Conservation (phyloP, 2,888 invertebrate species). For the Microctonus brassicae region DNA sequence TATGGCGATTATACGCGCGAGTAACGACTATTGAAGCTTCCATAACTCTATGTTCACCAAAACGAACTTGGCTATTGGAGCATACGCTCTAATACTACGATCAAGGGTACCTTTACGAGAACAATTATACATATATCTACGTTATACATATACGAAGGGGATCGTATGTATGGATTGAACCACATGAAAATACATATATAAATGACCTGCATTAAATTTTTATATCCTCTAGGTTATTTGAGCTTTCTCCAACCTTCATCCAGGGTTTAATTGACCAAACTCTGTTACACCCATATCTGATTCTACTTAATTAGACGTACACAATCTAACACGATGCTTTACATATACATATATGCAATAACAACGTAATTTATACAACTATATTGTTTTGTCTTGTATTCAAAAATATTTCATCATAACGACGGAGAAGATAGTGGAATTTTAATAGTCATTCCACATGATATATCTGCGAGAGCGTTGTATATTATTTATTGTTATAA, state of each 20-base stretch:
- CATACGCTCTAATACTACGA: not conserved
- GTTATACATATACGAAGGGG: no score
- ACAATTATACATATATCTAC: not conserved
- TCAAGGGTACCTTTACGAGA: not conserved
- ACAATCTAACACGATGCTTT: constrained; percentile 47
- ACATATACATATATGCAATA: constrained; percentile 52
- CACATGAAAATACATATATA: no score
- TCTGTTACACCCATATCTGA: constrained; percentile 58
- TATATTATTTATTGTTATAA: no score
- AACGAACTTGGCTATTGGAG: not conserved
- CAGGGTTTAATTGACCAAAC: constrained; percentile 33
- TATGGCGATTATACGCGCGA: not conserved
- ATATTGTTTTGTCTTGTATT: no score
- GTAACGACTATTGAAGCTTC: constrained; percentile 3
- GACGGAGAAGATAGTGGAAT: no score
- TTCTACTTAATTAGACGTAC: constrained; percentile 61
- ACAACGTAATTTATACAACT: no score
- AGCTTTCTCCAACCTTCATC: not conserved
- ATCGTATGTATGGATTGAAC: no score
- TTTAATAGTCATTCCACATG: no score
- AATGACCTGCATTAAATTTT: not conserved
- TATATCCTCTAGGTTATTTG: not conserved
- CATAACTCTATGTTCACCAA: constrained; percentile 10
- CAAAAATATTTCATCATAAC: no score
- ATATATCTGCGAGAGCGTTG: no score